Base-by-base conservation (phyloP, 2,888 invertebrate species). In the Barypeithes pellucidus region DNA sequence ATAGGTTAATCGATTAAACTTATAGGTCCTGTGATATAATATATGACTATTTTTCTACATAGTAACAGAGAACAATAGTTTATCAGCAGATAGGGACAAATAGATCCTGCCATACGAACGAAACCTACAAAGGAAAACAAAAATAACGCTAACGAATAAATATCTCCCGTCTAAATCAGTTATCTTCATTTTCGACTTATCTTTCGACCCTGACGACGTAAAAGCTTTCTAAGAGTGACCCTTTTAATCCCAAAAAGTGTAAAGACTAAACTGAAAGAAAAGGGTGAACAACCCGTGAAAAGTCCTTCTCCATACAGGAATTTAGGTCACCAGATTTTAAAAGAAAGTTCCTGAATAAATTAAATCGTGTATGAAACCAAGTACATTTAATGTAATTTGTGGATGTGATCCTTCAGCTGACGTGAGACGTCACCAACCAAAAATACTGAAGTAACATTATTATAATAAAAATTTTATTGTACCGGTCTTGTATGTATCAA, bases 131-230 rank as follows among this genome's bases (percentile, higher is more conserved):
- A 57, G 54, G 18, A 33, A 57, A 57, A 57, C 33, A 12, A 29
- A 57, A 57, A 57, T 57, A 33, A 57, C 36, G 16, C 16, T 12
- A 33, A 57, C 54, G 33, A 57, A 57, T 57, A 57, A 57, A 57
- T 57, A 57, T 57, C 54, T 33, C 54, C 54, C 22, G n/a, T 57
- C 54, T 57, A 57, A 57, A 57, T 57, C 54, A 57, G 54, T 57
- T 57, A 57, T 57, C 54, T 57, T 57, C 33, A 33, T 57, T 57
- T 33, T 33, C 16, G 54, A 57, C 16, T 57, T 57, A 57, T 57
- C 54, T 57, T 33, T 57, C 16, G 33, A 57, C 54, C 33, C 33
- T 57, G 33, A 57, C 54, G 54, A 57, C 33, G 54, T 57, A 57
- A 57, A 57, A 57, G 54, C 33, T 57, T 57, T 57, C 33, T 33